phyloP scores from a whole-genome alignment of 2,113 vertebrate species.

The Pleuronectes platessa region DNA sequence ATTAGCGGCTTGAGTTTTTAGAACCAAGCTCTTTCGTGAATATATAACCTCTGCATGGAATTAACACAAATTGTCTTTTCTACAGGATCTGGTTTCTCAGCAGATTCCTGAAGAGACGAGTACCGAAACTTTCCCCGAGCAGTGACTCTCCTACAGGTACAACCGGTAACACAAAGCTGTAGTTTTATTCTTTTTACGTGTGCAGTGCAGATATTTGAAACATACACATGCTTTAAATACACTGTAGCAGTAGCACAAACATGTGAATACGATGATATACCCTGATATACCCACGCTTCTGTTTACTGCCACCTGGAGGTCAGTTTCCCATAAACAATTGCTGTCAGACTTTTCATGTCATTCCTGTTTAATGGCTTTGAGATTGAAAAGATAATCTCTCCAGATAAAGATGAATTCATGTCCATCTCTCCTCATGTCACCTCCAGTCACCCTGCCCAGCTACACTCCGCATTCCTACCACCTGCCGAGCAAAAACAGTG shows the following conservation, averaged over 20 bases:
- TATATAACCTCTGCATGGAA: conserved; percentile 6
- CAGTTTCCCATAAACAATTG: not conserved
- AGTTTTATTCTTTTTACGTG: not conserved
- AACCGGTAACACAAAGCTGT: conserved; percentile 42
- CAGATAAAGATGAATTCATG: not conserved
- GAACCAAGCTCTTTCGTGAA: not conserved
- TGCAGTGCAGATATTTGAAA: not conserved
- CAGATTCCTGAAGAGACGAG: conserved; percentile 70
- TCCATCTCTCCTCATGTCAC: not conserved
- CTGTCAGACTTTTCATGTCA: not conserved
- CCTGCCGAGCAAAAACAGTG: conserved; percentile 56
- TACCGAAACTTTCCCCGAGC: conserved; percentile 24
- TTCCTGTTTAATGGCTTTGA: not conserved
- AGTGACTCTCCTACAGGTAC: conserved; percentile 47
- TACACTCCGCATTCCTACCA: conserved; percentile 52
- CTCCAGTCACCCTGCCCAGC: conserved; percentile 56
- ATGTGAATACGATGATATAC: not conserved
- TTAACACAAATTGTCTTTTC: conserved; percentile 19
- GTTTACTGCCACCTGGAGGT: conserved; percentile 49
- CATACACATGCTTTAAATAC: not conserved
- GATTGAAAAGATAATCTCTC: not conserved
- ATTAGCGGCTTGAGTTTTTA: not conserved
- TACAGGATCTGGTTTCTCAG: conserved; percentile 73
- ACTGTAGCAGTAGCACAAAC: not conserved
- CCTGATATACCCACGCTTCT: not conserved